These are phyloP conservation scores for Cecropterus lyciades DNA, from an alignment of 1,140 invertebrate species.

Conservation along the genomic window DNA sequence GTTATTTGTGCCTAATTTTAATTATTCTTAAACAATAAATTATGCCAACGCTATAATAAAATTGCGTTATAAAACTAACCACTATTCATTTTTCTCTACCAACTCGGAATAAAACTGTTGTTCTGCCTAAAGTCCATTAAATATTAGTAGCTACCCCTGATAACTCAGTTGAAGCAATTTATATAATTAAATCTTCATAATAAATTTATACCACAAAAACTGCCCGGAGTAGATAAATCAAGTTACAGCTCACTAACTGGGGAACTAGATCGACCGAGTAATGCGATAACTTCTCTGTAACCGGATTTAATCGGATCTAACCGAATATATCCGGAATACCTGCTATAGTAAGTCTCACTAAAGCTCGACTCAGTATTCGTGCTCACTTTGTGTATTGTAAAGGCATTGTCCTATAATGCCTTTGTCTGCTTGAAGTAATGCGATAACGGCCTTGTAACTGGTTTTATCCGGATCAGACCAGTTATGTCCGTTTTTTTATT, in stretches of 20 bases:
- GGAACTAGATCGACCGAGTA: conserved; percentile 18
- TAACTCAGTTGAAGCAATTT: no score
- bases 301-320: conserved; percentile 16
- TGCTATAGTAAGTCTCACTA: conserved; percentile 12
- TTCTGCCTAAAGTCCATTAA: no score
- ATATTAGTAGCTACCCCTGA: no score
- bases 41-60: no score
- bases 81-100: no score
- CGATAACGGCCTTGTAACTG: conserved; percentile 1
- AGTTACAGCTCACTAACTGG: conserved; percentile 12
- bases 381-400: conserved; percentile 42
- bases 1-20: no score
- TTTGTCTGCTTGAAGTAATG: conserved; percentile 8
- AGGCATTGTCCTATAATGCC: conserved; percentile 26
- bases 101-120: no score
- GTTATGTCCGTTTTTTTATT: no score
- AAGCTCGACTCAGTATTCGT: conserved; percentile 7
- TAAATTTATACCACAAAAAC: neutral
- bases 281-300: conserved; percentile 22
- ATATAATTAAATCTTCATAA: neutral
- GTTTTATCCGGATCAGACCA: neutral
- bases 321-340: conserved; percentile 21
- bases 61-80: no score
- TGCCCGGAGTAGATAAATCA: conserved; percentile 8
- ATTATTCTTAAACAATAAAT: no score